A percentile compares a stretch with the other conserved stretches of the same genome.
These are phyloP conservation scores for Nothobranchius kuhntae DNA, from an alignment of 2,113 vertebrate species.

Conservation along the genomic window DNA sequence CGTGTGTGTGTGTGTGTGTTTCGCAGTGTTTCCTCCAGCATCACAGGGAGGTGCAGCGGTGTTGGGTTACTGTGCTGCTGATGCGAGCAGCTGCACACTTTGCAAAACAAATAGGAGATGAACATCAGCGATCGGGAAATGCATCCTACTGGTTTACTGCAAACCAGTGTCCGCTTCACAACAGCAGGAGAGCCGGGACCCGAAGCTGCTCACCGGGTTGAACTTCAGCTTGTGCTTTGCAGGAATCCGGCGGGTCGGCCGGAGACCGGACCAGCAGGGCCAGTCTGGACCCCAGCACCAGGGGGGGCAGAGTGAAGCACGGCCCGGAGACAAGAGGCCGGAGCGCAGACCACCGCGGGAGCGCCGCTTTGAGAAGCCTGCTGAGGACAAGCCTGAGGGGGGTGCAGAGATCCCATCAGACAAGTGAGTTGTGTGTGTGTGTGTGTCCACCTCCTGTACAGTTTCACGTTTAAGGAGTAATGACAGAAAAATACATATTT, in stretches of 20 bases:
- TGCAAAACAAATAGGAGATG: not conserved
- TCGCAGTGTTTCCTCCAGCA: too few species aligned
- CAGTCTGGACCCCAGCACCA: slow-evolving; percentile 76
- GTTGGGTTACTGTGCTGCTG: too few species aligned
- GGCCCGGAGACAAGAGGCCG: slow-evolving; percentile 88
- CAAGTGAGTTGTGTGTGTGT: slow-evolving; percentile 79
- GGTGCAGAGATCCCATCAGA: slow-evolving; percentile 92
- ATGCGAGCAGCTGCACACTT: not conserved
- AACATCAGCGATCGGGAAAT: too few species aligned
- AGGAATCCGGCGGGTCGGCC: slow-evolving; percentile 95
- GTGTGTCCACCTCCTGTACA: too few species aligned
- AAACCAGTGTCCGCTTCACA: too few species aligned
- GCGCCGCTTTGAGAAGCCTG: slow-evolving; percentile 91
- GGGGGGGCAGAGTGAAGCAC: slow-evolving; percentile 87
- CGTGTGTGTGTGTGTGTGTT: too few species aligned
- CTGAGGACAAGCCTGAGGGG: slow-evolving; percentile 90
- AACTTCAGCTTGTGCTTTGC: slow-evolving; percentile 27
- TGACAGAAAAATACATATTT: too few species aligned
- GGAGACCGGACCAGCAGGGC: slow-evolving; percentile 89
- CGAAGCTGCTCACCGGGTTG: not conserved
- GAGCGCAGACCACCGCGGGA: slow-evolving; percentile 95
- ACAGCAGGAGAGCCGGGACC: too few species aligned
- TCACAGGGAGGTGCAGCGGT: too few species aligned
- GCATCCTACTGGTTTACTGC: too few species aligned
- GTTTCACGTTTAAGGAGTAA: too few species aligned